Evolutionary conservation across 2,888 invertebrate genomes (phyloP).

Genomic region (Acanthoscelides obtectus): DNA sequence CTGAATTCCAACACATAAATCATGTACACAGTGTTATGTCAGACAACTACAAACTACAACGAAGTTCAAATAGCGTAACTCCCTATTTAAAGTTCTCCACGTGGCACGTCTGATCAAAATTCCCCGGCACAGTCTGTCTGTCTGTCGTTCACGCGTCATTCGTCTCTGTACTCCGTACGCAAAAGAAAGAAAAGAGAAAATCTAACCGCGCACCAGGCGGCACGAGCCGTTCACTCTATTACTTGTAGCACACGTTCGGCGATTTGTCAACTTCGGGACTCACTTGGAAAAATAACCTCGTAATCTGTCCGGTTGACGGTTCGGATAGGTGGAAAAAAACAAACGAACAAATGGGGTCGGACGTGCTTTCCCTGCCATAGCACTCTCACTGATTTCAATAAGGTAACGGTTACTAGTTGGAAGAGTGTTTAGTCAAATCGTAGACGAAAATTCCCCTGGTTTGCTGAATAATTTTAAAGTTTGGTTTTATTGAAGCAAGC

Average conservation of each 20-base stretch:
- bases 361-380: background rate
- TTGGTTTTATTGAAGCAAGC: too few relatives aligned
- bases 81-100: background rate
- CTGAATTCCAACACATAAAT: background rate
- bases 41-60: background rate
- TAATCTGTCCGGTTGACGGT: background rate
- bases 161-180: background rate
- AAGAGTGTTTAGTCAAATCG: background rate
- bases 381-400: background rate
- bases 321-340: background rate
- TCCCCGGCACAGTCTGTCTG: background rate
- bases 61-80: background rate
- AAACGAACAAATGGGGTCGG: background rate
- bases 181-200: background rate
- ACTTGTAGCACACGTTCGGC: background rate
- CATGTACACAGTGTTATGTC: background rate
- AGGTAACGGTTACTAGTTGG: background rate
- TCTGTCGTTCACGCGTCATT: background rate
- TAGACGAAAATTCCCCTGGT: too few relatives aligned
- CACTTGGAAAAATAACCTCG: background rate
- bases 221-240: background rate
- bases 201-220: background rate
- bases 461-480: too few relatives aligned
- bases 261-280: background rate
- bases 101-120: background rate